Evolutionary conservation across 1,140 invertebrate species (phyloP).

Genomic region (Aradophagus sp.): DNA sequence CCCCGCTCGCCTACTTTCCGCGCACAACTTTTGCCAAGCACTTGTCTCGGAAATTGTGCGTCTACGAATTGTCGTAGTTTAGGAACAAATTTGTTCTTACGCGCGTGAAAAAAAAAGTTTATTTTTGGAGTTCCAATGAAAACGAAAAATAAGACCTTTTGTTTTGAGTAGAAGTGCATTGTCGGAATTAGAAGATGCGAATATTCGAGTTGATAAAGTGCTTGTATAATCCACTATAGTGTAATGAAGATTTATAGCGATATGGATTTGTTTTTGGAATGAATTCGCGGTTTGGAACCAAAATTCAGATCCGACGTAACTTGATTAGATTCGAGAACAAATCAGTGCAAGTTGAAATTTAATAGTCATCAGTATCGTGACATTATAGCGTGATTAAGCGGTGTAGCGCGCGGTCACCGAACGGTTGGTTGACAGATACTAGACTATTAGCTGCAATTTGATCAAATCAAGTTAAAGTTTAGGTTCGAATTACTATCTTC

Average conservation of each 20-base stretch:
- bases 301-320: conserved; percentile 32
- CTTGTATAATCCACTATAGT: no score
- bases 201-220: no score
- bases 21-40: conserved; percentile 44
- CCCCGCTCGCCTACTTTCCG: conserved; percentile 14
- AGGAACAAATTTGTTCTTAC: conserved; percentile 42
- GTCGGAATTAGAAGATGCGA: no score
- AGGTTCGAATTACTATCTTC: conserved; percentile 27
- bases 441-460: conserved; percentile 38
- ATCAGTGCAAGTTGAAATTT: conserved; percentile 46
- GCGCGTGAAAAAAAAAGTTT: conserved; percentile 33
- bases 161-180: no score
- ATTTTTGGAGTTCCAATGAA: conserved; percentile 43
- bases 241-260: no score
- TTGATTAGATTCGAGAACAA: conserved; percentile 38
- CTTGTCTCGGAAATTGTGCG: conserved; percentile 46
- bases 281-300: conserved; percentile 7
- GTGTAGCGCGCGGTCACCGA: conserved; percentile 26
- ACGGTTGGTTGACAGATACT: conserved; percentile 42
- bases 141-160: conserved; percentile 42
- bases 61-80: conserved; percentile 19
- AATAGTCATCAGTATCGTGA: conserved; percentile 44
- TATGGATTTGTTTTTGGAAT: no score
- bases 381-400: conserved; percentile 42
- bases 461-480: conserved; percentile 49